Conservation (phyloP, 2,888 invertebrate genomes). For the Ferdinandea cuprea region DNA sequence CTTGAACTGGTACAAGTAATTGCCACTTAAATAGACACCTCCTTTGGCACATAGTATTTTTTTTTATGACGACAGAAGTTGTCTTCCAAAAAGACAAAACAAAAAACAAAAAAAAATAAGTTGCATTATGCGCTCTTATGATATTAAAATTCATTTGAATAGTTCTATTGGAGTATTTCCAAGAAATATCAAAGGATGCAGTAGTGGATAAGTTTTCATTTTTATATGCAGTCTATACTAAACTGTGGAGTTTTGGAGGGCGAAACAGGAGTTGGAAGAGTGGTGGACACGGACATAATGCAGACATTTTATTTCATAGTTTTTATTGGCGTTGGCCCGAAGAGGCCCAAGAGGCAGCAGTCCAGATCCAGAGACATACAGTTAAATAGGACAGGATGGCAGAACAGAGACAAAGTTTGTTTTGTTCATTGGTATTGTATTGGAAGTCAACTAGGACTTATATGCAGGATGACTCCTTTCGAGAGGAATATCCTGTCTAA, state of each 20-base stretch:
- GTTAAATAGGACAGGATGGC: constrained; percentile 23
- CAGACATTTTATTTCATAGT: constrained; percentile 71
- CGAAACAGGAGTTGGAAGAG: constrained; percentile 18
- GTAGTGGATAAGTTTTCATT: constrained; percentile 68
- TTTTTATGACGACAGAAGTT: constrained; percentile 44
- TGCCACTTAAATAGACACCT: constrained; percentile 73
- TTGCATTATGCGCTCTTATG: constrained; percentile 67
- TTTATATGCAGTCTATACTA: constrained; percentile 56
- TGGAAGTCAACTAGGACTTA: constrained; percentile 16
- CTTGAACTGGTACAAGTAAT: constrained; percentile 61
- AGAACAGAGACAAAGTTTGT: constrained; percentile 56
- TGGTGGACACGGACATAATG: constrained; percentile 64
- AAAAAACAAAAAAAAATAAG: constrained; percentile 43
- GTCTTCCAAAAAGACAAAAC: constrained; percentile 24
- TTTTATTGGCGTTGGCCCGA: constrained; percentile 67
- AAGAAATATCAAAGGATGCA: constrained; percentile 73
- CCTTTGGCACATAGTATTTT: constrained; percentile 55
- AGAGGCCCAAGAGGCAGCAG: constrained; percentile 30
- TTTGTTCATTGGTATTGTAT: constrained; percentile 32
- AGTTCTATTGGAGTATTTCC: constrained; percentile 66
- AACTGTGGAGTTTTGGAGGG: too few species aligned
- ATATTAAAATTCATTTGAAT: constrained; percentile 75
- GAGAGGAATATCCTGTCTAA: constrained; percentile 32
- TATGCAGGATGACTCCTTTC: constrained; percentile 24
- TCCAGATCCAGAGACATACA: constrained; percentile 14